These are phyloP conservation scores for Neofelis nebulosa DNA, from an alignment of 2,113 vertebrate genomes.

Conservation along the genomic window DNA sequence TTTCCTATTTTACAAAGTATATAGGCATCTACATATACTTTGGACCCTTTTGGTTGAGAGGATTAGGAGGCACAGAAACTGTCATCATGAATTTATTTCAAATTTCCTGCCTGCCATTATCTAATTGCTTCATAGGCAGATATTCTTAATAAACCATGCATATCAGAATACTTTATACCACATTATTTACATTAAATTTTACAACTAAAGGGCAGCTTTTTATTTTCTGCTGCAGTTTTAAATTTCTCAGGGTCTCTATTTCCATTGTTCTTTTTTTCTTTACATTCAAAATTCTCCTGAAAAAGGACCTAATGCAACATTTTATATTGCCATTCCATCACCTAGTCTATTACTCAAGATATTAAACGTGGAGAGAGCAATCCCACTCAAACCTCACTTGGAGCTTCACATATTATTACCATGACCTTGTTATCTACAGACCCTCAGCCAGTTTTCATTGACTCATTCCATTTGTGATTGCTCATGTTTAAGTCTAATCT, in stretches of 20 bases:
- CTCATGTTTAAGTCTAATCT: constrained; percentile 37
- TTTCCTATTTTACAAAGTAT: not conserved
- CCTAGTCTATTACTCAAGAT: not conserved
- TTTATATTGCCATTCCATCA: not conserved
- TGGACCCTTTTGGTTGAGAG: not conserved
- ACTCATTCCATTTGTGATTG: not conserved
- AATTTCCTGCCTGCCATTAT: not conserved
- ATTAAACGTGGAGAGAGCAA: not conserved
- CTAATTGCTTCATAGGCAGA: not conserved
- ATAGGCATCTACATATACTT: not conserved
- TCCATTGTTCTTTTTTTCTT: not conserved
- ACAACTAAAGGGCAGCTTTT: not conserved
- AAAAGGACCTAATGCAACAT: not conserved
- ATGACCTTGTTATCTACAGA: not conserved
- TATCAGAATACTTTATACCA: not conserved
- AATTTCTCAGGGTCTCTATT: not conserved
- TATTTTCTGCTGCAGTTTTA: not conserved
- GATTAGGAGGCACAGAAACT: not conserved
- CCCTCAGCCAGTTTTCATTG: not conserved
- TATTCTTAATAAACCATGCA: not conserved
- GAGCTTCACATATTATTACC: not conserved
- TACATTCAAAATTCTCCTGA: not conserved
- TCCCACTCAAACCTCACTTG: not conserved
- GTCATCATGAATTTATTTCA: not conserved
- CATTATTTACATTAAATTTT: not conserved